Evolutionary conservation across 2,113 vertebrate species (phyloP).

Genomic region (Cynoglossus semilaevis): DNA sequence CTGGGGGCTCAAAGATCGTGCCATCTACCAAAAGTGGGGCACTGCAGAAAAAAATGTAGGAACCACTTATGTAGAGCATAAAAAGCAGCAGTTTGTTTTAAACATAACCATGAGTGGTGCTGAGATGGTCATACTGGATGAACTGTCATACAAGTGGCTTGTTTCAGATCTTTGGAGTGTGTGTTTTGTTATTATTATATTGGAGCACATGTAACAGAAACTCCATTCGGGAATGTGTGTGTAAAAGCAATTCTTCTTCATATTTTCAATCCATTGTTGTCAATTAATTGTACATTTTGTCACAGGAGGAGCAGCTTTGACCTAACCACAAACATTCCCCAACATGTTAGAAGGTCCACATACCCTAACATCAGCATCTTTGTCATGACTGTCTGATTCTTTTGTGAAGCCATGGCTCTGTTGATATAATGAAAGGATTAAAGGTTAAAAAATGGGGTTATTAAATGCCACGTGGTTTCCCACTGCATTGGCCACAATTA

Average conservation of each 20-base stretch:
- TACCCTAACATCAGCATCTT: conserved; percentile 69
- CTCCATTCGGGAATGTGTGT: too few species aligned
- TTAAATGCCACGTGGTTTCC: conserved; percentile 52
- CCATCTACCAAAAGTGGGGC: too few species aligned
- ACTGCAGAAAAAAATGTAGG: too few species aligned
- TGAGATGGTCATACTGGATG: too few species aligned
- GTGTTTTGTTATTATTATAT: too few species aligned
- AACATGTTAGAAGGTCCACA: conserved; percentile 47
- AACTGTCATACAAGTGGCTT: too few species aligned
- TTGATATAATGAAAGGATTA: conserved; percentile 63
- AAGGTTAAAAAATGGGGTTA: conserved; percentile 56
- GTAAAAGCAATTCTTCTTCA: too few species aligned
- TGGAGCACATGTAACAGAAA: too few species aligned
- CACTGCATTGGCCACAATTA: conserved; percentile 18
- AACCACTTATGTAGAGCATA: too few species aligned
- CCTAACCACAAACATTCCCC: conserved; percentile 25
- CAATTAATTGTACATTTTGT: not conserved
- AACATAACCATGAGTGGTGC: not conserved
- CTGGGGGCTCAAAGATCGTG: too few species aligned
- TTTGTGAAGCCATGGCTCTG: conserved; percentile 71
- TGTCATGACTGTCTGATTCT: conserved; percentile 66
- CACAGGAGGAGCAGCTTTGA: conserved; percentile 8
- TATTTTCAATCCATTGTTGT: too few species aligned
- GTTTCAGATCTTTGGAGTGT: too few species aligned
- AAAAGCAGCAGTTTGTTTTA: not conserved